Conservation (phyloP, 2,888 invertebrate genomes). For the Trissonchulus latispiculum region DNA sequence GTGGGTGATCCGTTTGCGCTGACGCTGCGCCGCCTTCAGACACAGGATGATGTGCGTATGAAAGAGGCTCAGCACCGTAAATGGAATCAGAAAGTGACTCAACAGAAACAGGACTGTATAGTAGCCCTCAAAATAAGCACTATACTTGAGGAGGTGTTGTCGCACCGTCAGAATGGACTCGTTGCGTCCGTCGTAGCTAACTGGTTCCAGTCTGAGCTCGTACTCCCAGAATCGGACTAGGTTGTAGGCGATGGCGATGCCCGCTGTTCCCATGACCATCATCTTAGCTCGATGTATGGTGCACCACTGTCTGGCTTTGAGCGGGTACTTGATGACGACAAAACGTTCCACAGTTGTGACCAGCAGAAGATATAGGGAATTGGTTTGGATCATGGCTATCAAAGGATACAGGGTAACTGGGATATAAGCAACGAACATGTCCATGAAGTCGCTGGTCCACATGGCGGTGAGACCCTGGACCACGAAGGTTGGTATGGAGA, state of each 20-base stretch:
- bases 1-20: constrained; percentile 7
- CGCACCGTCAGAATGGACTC: neutral
- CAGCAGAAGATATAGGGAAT: constrained; percentile 5
- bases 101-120: neutral
- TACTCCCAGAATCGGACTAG: constrained; percentile 15
- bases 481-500: constrained; percentile 10
- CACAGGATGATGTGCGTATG: constrained; percentile 10
- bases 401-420: constrained; percentile 8
- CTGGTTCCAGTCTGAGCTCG: neutral
- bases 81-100: constrained; percentile 7
- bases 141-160: neutral
- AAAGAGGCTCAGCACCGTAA: neutral
- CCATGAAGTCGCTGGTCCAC: neutral
- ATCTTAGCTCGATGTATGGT: constrained; percentile 6
- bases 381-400: constrained; percentile 5
- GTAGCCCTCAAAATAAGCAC: neutral
- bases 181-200: neutral
- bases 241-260: constrained; percentile 4
- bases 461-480: constrained; percentile 2
- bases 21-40: neutral
- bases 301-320: constrained; percentile 9
- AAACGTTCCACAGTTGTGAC: constrained; percentile 12
- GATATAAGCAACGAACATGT: neutral
- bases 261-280: neutral
- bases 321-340: constrained; percentile 8